These are phyloP conservation scores for Blastobasis lacticolella DNA, from an alignment of 2,888 invertebrate genomes.

Conservation along the genomic window DNA sequence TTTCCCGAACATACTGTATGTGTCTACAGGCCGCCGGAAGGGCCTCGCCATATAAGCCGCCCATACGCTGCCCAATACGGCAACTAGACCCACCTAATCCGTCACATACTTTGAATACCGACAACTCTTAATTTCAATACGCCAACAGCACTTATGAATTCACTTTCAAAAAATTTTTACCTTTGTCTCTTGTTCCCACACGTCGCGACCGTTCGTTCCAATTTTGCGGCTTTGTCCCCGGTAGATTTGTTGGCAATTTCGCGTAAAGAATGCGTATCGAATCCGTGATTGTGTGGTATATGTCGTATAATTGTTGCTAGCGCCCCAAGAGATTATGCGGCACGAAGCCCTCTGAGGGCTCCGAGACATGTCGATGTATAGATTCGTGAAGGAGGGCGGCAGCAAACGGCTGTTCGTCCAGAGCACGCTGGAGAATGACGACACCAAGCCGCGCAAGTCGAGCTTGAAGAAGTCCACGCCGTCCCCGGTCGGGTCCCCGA, in stretches of 20 bases:
- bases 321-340: conserved; percentile 44
- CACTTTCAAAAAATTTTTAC: conserved; percentile 29
- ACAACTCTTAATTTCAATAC: conserved; percentile 33
- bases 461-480: conserved; percentile 65
- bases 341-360: conserved; percentile 42
- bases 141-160: conserved; percentile 17
- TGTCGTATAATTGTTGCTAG: conserved; percentile 28
- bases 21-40: conserved; percentile 49
- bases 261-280: conserved; percentile 32
- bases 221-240: conserved; percentile 28
- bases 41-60: conserved; percentile 35
- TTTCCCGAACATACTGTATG: conserved; percentile 21
- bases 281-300: conserved; percentile 41
- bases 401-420: conserved; percentile 84
- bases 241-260: conserved; percentile 18
- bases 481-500: conserved; percentile 74
- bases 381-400: conserved; percentile 82
- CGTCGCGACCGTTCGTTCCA: conserved; percentile 13
- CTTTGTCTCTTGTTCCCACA: conserved; percentile 19
- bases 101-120: conserved; percentile 26
- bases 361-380: conserved; percentile 80
- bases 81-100: conserved; percentile 36
- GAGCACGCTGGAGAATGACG: conserved; percentile 79
- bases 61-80: conserved; percentile 34
- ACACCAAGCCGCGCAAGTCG: conserved; percentile 66